phyloP scores from a whole-genome alignment of 2,888 invertebrate species.

The Amaurobius ferox region DNA sequence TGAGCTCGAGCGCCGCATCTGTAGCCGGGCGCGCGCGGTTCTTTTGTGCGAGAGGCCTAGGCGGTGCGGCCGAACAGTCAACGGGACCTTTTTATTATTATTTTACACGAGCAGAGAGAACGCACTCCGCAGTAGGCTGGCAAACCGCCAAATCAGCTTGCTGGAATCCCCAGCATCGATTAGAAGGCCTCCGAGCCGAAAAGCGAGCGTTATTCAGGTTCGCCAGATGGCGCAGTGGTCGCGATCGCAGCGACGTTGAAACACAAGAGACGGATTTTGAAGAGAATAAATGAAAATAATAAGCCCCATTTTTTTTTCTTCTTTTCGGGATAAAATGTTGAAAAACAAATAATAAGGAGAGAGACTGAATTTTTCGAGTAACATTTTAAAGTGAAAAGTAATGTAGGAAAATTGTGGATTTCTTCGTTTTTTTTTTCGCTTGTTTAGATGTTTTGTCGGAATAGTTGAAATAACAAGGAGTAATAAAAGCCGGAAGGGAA shows the following conservation, averaged over 20 bases:
- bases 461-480: neutral
- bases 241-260: neutral
- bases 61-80: slow-evolving; percentile 11
- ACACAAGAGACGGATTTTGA: too few species aligned
- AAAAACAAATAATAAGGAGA: neutral
- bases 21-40: slow-evolving; percentile 35
- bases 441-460: neutral
- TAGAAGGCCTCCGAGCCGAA: neutral
- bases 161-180: slow-evolving; percentile 4
- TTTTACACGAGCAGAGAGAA: slow-evolving; percentile 1
- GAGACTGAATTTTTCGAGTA: neutral
- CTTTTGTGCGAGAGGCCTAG: slow-evolving; percentile 14
- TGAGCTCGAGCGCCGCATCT: slow-evolving; percentile 29
- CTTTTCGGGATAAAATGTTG: too few species aligned
- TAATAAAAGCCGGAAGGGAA: neutral
- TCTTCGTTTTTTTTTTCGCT: neutral
- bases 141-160: slow-evolving; percentile 50
- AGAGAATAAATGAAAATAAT: slow-evolving; percentile 1
- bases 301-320: neutral
- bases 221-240: neutral
- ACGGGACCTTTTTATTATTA: neutral
- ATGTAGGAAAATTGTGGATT: neutral
- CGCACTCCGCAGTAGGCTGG: slow-evolving; percentile 59
- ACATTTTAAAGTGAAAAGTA: neutral
- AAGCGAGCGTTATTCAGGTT: too few species aligned